Evolutionary conservation across 1,140 invertebrate species (phyloP).

Genomic region (Bombus polaris): DNA sequence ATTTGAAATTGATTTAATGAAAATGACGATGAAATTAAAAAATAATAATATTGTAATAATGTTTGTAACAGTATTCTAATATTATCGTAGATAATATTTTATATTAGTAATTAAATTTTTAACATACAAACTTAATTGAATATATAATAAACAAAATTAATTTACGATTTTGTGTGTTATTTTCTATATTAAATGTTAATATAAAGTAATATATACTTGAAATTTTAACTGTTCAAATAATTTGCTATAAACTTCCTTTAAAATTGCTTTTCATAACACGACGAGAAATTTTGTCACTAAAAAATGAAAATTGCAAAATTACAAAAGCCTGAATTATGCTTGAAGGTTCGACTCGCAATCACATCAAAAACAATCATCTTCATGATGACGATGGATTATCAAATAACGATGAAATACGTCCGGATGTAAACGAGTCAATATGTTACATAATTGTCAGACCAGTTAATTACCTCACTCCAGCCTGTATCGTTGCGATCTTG

Average conservation of each 20-base stretch:
- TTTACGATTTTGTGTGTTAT: too few species aligned
- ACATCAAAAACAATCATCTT: not conserved
- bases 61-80: not conserved
- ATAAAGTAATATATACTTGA: not conserved
- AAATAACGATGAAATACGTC: conserved; percentile 24
- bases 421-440: conserved; percentile 41
- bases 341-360: not conserved
- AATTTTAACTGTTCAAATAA: not conserved
- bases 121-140: too few species aligned
- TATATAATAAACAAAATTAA: too few species aligned
- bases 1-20: not conserved
- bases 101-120: too few species aligned
- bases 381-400: not conserved
- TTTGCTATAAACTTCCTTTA: not conserved
- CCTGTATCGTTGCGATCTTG: conserved; percentile 4
- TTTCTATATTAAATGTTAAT: too few species aligned
- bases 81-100: too few species aligned
- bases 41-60: not conserved
- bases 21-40: not conserved
- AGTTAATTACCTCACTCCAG: conserved; percentile 55
- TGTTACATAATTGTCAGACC: conserved; percentile 68
- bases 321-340: not conserved
- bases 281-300: too few species aligned
- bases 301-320: not conserved
- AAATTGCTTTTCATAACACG: not conserved